Evolutionary conservation across 2,888 invertebrate genomes (phyloP).

Genomic region (Xanthorhoe spadicearia): DNA sequence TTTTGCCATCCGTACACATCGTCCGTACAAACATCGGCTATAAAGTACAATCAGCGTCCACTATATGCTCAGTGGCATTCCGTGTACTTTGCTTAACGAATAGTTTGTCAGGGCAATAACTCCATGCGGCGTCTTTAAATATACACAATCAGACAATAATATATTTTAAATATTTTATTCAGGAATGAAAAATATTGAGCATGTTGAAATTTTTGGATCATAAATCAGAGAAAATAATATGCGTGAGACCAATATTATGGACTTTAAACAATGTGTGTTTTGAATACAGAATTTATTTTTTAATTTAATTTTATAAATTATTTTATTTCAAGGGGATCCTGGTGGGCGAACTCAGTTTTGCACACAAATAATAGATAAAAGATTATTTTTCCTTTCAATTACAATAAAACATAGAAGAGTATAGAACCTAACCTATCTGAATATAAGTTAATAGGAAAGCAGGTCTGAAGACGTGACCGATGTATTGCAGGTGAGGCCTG

Average conservation of each 20-base stretch:
- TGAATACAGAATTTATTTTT: background rate
- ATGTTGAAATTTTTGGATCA: background rate
- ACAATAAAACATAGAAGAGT: no score
- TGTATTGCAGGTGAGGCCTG: constrained; percentile 43
- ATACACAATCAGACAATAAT: background rate
- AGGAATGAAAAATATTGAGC: background rate
- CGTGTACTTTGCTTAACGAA: constrained; percentile 34
- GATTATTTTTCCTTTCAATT: no score
- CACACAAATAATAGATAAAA: no score
- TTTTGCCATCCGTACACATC: constrained; percentile 28
- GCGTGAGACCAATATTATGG: background rate
- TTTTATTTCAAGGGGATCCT: no score
- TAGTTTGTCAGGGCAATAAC: constrained; percentile 32
- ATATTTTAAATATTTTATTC: constrained; percentile 11
- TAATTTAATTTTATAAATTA: no score
- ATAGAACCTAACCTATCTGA: no score
- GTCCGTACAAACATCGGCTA: constrained; percentile 24
- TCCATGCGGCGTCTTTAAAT: constrained; percentile 21
- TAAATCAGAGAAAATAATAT: constrained; percentile 5
- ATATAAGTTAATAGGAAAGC: no score
- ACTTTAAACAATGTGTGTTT: background rate
- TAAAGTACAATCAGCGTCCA: constrained; percentile 38
- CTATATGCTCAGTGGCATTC: constrained; percentile 31
- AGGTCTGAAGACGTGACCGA: constrained; percentile 20
- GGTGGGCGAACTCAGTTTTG: no score